Percentiles rank a stretch among this genome's conserved stretches.
phyloP scores from a whole-genome alignment of 2,797 vertebrate species.

The Sebastes nivosus region DNA sequence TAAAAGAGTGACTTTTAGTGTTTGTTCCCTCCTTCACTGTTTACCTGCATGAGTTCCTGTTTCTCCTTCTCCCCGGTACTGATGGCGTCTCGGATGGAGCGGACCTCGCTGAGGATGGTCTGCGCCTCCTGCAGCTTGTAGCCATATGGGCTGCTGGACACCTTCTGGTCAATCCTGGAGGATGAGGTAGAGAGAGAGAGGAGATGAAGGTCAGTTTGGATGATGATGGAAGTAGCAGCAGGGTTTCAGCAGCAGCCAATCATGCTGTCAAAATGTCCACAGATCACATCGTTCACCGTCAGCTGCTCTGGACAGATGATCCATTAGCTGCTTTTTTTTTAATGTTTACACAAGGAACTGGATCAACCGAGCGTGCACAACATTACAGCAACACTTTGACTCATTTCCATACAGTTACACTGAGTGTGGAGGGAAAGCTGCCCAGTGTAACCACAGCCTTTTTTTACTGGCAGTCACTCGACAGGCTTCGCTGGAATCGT shows the following conservation, averaged over 20 bases:
- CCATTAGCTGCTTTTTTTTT: neutral
- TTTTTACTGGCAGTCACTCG: neutral
- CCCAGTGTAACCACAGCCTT: neutral
- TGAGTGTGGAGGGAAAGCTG: neutral
- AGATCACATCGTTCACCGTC: neutral
- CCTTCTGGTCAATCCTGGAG: constrained; percentile 93
- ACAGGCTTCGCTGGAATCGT: neutral
- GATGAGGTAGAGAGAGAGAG: neutral
- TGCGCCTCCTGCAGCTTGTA: constrained; percentile 95
- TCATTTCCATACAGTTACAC: neutral
- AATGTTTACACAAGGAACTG: neutral
- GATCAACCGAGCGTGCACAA: neutral
- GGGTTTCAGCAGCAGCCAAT: neutral
- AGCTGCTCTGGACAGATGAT: neutral
- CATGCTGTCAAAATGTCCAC: neutral
- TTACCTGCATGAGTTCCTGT: constrained; percentile 95
- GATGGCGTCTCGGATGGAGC: constrained; percentile 94
- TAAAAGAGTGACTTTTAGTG: too few species aligned
- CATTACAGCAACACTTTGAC: neutral
- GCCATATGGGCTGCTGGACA: constrained; percentile 88
- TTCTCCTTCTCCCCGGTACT: constrained; percentile 96
- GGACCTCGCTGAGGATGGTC: constrained; percentile 94
- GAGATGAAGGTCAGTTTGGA: neutral
- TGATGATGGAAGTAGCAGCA: neutral
- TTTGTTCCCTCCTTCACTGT: neutral